Base-by-base conservation (phyloP, 2,888 invertebrate species). In the Dichetophora obliterata region DNA sequence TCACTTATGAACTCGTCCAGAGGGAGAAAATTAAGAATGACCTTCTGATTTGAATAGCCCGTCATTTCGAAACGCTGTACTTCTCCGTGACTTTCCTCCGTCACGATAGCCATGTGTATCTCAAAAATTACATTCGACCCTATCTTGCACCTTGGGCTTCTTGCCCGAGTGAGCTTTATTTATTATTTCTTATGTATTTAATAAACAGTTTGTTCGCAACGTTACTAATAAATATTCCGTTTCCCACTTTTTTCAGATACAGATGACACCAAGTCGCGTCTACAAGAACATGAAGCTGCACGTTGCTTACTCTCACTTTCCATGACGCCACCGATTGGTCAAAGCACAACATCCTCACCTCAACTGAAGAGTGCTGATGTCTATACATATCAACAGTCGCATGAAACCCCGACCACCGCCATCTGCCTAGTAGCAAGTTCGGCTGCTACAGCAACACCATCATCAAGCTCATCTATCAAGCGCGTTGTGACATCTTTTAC, bases 211-310 rank as follows among this genome's bases (percentile, higher is more conserved):
- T 11, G 43, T 11, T 43, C 14, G 43, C 37, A 66, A 6, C 34
- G 2, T 5, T 34, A 37, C 65, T 65, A 5, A 37, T 65, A n/a
- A 37, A 65, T 5, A 65, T 61, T 50, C 5, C n/a, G 24, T 43
- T 19, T 48, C 16, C n/a, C 19, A 24, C 11, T n/a, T n/a, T 27
- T 70, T 70, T 63, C 89, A 92, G 92, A 93, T 89, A 91, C 91
- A 81, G 94, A 94, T 87, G 92, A 92, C 82, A 93, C 92, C 79
- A 94, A 92, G 84, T 92, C 93, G 9, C 90, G 93, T n/a, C 89
- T 94, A 80, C 93, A 93, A 83, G 96, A 96, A 87, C 95, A 95
- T 83, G 96, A 96, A 90, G 96, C 96, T 8, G 96, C 96, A 0
- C 94, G 94, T 82, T 94, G 96, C 85, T 90, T 96, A 77, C 88